A percentile compares a stretch with the other conserved stretches of the same genome.
These are phyloP conservation scores for Verasper variegatus DNA, from an alignment of 2,113 vertebrate genomes.

Conservation along the genomic window DNA sequence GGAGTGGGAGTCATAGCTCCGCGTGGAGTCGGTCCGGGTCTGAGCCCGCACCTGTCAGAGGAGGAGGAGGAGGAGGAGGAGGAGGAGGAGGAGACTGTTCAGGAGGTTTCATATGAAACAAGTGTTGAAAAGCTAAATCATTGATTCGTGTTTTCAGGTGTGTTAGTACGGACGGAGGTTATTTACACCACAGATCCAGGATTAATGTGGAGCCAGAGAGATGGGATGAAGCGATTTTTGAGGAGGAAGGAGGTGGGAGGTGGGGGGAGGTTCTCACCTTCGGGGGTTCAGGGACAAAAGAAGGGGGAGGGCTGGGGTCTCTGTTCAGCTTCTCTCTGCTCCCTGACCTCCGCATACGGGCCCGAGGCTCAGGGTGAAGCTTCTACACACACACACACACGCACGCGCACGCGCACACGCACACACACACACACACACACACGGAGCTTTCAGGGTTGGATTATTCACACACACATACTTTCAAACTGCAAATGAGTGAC, in stretches of 20 bases:
- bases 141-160: neutral
- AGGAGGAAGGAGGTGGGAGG: too few relatives aligned
- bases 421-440: too few relatives aligned
- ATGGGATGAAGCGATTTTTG: neutral
- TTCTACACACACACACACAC: constrained; percentile 79
- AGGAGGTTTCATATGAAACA: neutral
- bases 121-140: too few relatives aligned
- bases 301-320: constrained; percentile 93
- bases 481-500: too few relatives aligned
- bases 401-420: constrained; percentile 56
- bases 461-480: too few relatives aligned
- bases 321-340: constrained; percentile 89
- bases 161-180: neutral
- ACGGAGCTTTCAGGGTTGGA: too few relatives aligned
- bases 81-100: neutral
- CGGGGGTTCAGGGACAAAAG: constrained; percentile 96
- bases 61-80: too few relatives aligned
- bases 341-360: constrained; percentile 86
- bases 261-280: constrained; percentile 84
- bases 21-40: constrained; percentile 81
- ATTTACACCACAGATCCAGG: neutral
- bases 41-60: constrained; percentile 79
- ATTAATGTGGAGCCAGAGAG: neutral
- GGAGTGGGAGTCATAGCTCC: constrained; percentile 85
- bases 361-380: constrained; percentile 84